Evolutionary conservation across 2,797 vertebrate species (phyloP).

Genomic region (Sebastolobus alascanus): DNA sequence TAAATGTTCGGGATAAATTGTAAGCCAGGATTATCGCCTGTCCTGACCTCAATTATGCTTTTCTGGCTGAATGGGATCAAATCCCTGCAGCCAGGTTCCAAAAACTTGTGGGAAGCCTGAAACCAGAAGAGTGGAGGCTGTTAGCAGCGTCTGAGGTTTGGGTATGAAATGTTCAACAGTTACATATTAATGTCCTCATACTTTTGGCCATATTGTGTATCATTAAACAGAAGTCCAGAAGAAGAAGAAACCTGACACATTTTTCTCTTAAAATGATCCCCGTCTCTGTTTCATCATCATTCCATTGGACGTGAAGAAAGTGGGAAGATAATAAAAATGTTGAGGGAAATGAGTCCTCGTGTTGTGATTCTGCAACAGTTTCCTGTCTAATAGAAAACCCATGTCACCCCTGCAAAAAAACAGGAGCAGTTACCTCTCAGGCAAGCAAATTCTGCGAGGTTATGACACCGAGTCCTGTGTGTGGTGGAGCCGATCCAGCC

Average conservation of each 20-base stretch:
- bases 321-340: background rate
- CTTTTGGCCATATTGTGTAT: background rate
- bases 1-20: background rate
- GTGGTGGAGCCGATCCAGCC: background rate
- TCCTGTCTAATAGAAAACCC: constrained; percentile 13
- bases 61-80: background rate
- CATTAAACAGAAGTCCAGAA: background rate
- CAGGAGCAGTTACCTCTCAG: background rate
- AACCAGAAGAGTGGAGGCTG: background rate
- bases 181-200: background rate
- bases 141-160: background rate
- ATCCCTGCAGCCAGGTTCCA: background rate
- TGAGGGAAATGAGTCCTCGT: background rate
- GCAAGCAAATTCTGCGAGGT: background rate
- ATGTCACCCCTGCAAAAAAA: background rate
- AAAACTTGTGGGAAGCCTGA: background rate
- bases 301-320: background rate
- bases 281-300: background rate
- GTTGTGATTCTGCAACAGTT: constrained; percentile 22
- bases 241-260: background rate
- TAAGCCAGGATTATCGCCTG: background rate
- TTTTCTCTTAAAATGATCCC: background rate
- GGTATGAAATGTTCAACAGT: background rate
- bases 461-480: constrained; percentile 12
- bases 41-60: background rate